Base-by-base conservation (phyloP, 2,797 vertebrate species). In the Acanthopagrus latus region DNA sequence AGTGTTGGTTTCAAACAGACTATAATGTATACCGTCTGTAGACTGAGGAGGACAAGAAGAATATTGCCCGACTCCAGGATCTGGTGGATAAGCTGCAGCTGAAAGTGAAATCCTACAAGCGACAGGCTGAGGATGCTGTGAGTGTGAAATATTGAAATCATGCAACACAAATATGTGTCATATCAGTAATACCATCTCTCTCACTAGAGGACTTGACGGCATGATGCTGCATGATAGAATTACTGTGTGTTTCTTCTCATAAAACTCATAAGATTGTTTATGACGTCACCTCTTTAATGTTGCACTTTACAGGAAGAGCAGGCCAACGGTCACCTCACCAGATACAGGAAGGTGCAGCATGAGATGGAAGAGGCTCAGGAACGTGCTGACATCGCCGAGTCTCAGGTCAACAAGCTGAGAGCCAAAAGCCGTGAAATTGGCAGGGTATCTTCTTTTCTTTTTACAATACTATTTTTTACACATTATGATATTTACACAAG, bases 91-190 rank as follows among this genome's bases (percentile, higher is more conserved):
- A 97, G 84, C 93, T 97, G 78, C 97, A 98, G 72, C 81, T 97
- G 57, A 98, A 97, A 90, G 96, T 97, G 89, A 98, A 97, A 68
- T 80, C 96, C 84, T 98, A 97, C 86, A 97, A 97, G 95, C 95
- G 97, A 76, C 96, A 96, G 89, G 90, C 96, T 59, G 97, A 97
- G 84, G 97, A 98, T 51, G 77, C 96, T 88, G 97, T 98, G 88
- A 97, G 97, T 97, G 80, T 78, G 52, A 86, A 88, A 50, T 72
- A 79, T 73, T 78, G 1, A 21, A 73, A 69, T 48, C 73, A 64
- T 78, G 65, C 64, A 18, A 77, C 25, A 27, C 63, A 80, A 75
- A 83, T 64, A 62, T 51, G 65, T 12, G 43, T 51, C 41, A 75
- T 56, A 65, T 33, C 50, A 75, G 52, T 74, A 25, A 67, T 65